phyloP scores from a whole-genome alignment of 2,113 vertebrate species.

The Lamprotornis superbus region DNA sequence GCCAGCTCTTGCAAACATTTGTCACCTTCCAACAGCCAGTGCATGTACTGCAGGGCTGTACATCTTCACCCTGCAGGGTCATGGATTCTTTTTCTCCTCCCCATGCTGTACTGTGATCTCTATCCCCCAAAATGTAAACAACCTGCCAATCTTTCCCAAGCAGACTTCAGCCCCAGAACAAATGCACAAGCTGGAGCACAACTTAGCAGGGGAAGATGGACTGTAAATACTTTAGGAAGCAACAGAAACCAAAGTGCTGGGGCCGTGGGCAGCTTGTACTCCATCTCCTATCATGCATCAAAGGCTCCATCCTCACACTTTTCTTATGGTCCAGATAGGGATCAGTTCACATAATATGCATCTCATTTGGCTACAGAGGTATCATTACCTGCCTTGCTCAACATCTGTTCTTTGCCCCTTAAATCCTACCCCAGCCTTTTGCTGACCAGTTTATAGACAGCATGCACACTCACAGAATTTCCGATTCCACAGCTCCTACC shows the following conservation, averaged over 20 bases:
- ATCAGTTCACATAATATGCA: rapidly evolving
- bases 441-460: background rate
- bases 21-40: background rate
- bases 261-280: background rate
- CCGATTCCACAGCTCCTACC: slow-evolving; percentile 70
- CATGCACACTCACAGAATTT: rapidly evolving
- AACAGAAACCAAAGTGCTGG: background rate
- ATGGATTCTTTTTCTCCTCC: background rate
- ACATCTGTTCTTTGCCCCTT: background rate
- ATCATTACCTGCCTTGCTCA: background rate
- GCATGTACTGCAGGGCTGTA: background rate
- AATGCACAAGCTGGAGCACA: background rate
- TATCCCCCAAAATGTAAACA: background rate
- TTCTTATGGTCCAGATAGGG: background rate
- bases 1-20: background rate
- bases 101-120: background rate
- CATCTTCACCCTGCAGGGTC: background rate
- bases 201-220: rapidly evolving
- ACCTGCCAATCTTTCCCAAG: background rate
- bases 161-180: background rate
- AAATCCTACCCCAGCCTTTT: background rate
- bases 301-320: rapidly evolving
- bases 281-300: background rate
- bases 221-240: background rate
- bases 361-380: background rate